A percentile compares a stretch with the other conserved stretches of the same genome.
Conservation (phyloP, 2,888 invertebrate species). For the Dimorphilus gyrociliatus region DNA sequence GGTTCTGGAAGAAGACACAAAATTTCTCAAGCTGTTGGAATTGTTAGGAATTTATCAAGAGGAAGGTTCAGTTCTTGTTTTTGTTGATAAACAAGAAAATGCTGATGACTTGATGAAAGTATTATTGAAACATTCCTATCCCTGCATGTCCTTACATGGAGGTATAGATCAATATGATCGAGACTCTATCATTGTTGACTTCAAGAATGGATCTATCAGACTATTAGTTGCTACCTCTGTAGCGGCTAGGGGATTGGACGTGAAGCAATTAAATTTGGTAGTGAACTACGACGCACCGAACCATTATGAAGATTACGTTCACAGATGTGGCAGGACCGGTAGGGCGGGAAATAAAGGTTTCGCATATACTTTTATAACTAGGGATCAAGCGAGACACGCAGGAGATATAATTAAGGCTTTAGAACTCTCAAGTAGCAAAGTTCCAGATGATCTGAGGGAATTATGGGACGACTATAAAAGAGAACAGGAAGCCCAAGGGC, state of each 20-base stretch:
- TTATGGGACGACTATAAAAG: slow-evolving; percentile 58
- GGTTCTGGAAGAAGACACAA: slow-evolving; percentile 83
- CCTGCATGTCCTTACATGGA: slow-evolving; percentile 91
- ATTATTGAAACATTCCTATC: slow-evolving; percentile 86
- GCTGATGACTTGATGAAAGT: slow-evolving; percentile 72
- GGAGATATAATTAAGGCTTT: slow-evolving; percentile 82
- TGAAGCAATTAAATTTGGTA: slow-evolving; percentile 87
- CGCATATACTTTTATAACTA: slow-evolving; percentile 90
- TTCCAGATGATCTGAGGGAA: slow-evolving; percentile 59
- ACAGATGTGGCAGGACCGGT: slow-evolving; percentile 64
- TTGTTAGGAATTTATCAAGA: slow-evolving; percentile 86
- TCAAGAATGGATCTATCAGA: slow-evolving; percentile 79
- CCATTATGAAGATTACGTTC: slow-evolving; percentile 99
- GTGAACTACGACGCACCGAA: slow-evolving; percentile 98
- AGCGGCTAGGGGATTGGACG: slow-evolving; percentile 93
- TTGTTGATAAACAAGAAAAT: slow-evolving; percentile 95
- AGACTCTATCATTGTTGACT: slow-evolving; percentile 91
- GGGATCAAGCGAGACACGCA: slow-evolving; percentile 79
- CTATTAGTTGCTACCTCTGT: slow-evolving; percentile 89
- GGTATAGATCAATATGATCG: slow-evolving; percentile 99
- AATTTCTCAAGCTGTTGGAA: slow-evolving; percentile 89
- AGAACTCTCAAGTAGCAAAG: slow-evolving; percentile 59
- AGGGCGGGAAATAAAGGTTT: slow-evolving; percentile 76
- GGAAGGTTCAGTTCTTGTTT: slow-evolving; percentile 80
- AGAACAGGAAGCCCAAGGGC: slow-evolving; percentile 55